These are phyloP conservation scores for Branchipolynoe longqiensis DNA, from an alignment of 2,888 invertebrate species.

Conservation along the genomic window DNA sequence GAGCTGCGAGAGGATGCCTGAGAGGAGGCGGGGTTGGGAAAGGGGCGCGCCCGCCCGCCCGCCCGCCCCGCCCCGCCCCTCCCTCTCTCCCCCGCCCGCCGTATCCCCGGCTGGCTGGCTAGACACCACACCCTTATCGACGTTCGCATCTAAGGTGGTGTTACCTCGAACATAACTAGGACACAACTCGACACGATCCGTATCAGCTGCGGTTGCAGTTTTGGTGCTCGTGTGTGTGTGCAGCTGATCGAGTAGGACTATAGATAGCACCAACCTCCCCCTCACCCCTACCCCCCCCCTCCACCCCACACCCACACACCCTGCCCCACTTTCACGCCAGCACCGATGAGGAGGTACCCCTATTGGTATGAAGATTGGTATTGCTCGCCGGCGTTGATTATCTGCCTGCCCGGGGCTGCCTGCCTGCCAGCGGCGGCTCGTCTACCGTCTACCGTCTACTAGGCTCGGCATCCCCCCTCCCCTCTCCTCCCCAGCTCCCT, in stretches of 20 bases:
- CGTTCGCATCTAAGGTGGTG: constrained; percentile 21
- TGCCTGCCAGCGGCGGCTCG: too few relatives aligned
- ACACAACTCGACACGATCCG: constrained; percentile 6
- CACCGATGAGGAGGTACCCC: not conserved
- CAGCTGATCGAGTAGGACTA: constrained; percentile 8
- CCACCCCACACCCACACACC: not conserved
- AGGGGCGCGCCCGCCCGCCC: too few relatives aligned
- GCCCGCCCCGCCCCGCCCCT: not conserved
- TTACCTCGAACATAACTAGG: constrained; percentile 33
- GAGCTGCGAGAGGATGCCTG: too few relatives aligned
- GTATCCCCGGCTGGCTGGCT: not conserved
- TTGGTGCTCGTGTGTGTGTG: constrained; percentile 26
- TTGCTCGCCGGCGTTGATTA: constrained; percentile 25
- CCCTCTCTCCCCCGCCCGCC: not conserved
- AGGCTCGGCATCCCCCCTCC: too few relatives aligned
- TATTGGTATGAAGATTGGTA: constrained; percentile 42
- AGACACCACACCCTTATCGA: not conserved
- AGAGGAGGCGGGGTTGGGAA: too few relatives aligned
- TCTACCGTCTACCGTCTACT: too few relatives aligned
- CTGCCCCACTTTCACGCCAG: not conserved
- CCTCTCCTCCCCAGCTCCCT: too few relatives aligned
- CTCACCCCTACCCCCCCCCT: not conserved
- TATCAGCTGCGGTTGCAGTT: constrained; percentile 39
- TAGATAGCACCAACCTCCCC: not conserved
- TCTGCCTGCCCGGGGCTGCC: not conserved